phyloP scores from a whole-genome alignment of 2,888 invertebrate genomes.

The Trachelus troglodyta region DNA sequence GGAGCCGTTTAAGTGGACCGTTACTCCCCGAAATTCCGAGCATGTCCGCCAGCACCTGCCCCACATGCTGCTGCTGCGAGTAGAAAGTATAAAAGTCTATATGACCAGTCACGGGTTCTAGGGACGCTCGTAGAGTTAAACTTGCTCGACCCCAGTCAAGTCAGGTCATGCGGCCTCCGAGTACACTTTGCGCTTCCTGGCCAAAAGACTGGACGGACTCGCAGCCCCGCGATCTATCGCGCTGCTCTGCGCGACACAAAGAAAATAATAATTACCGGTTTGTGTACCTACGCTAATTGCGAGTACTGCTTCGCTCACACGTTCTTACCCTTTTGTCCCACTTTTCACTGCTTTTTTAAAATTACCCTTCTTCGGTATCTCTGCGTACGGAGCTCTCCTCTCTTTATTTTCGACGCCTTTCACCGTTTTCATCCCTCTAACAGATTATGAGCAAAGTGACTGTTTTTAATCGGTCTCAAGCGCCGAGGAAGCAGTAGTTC shows the following conservation, averaged over 20 bases:
- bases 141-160: not conserved
- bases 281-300: not conserved
- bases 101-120: not conserved
- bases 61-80: not conserved
- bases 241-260: not conserved
- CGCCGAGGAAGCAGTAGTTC: not conserved
- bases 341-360: not conserved
- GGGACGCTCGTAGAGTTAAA: not conserved
- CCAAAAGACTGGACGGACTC: not conserved
- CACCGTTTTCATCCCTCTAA: not conserved
- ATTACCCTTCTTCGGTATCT: not conserved
- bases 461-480: not conserved
- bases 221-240: not conserved
- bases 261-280: not conserved
- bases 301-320: not conserved
- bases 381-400: not conserved
- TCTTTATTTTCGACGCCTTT: not conserved
- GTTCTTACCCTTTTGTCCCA: not conserved
- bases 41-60: not conserved
- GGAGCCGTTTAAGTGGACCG: conserved; percentile 24
- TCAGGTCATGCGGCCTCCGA: not conserved
- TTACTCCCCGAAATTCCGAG: conserved; percentile 9
- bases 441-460: not conserved
- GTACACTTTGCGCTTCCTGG: not conserved
- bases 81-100: not conserved